These are phyloP conservation scores for Ptyas mucosa DNA, from an alignment of 2,113 vertebrate genomes.

Conservation along the genomic window DNA sequence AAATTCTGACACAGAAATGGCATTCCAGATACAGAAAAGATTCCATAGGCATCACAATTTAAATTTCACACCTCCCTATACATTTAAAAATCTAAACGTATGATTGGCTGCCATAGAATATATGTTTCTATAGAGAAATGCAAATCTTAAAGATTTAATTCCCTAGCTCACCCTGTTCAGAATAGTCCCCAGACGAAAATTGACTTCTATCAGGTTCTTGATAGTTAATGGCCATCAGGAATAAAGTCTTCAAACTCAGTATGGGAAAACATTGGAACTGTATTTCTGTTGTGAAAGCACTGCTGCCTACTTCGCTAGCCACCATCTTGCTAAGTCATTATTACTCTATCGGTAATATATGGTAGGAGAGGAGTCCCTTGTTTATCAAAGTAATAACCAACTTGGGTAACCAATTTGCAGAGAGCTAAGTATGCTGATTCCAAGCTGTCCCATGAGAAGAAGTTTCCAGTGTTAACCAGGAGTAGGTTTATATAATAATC, in stretches of 20 bases:
- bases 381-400: background rate
- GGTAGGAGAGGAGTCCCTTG: background rate
- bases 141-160: background rate
- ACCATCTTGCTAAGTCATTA: background rate
- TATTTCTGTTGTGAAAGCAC: background rate
- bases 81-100: background rate
- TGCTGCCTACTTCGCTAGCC: background rate
- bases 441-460: background rate
- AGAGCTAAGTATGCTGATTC: background rate
- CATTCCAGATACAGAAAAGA: background rate
- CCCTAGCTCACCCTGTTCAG: background rate
- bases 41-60: background rate
- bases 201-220: background rate
- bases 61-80: background rate
- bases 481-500: background rate
- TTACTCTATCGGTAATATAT: background rate
- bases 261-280: background rate
- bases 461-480: background rate
- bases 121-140: background rate
- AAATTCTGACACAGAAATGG: background rate
- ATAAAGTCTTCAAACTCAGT: background rate
- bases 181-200: background rate
- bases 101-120: background rate
- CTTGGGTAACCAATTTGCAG: background rate
- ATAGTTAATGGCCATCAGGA: background rate